Conservation (phyloP, 1,140 invertebrate genomes). For the Ericerus pela region DNA sequence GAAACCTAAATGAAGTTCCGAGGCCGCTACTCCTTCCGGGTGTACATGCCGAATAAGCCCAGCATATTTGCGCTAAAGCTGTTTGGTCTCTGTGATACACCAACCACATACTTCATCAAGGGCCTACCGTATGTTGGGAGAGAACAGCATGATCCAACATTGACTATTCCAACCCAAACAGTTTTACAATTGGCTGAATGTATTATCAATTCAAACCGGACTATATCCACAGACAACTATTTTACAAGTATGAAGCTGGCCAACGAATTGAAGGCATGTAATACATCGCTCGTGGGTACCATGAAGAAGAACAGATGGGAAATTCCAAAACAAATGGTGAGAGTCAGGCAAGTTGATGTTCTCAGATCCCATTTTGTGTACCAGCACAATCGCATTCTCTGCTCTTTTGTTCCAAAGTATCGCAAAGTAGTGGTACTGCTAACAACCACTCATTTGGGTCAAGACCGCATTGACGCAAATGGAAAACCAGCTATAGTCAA, state of each 20-base stretch:
- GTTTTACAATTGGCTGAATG: constrained; percentile 20
- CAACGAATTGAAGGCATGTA: constrained; percentile 21
- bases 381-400: too few species aligned
- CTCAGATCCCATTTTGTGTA: too few species aligned
- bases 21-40: constrained; percentile 18
- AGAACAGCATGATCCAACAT: constrained; percentile 26
- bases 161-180: constrained; percentile 24
- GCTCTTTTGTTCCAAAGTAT: too few species aligned
- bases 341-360: too few species aligned
- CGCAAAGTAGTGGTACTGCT: too few species aligned
- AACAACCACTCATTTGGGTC: too few species aligned
- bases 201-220: constrained; percentile 22
- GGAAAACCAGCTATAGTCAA: too few species aligned
- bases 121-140: constrained; percentile 29
- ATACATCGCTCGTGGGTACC: constrained; percentile 12
- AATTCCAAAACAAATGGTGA: too few species aligned
- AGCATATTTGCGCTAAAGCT: constrained; percentile 35
- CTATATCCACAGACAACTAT: constrained; percentile 20
- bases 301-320: constrained; percentile 1
- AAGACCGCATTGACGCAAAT: too few species aligned
- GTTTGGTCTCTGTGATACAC: constrained; percentile 25
- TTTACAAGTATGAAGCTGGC: background rate
- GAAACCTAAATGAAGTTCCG: constrained; percentile 28
- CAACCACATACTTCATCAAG: constrained; percentile 26
- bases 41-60: constrained; percentile 17